Evolutionary conservation across 2,888 invertebrate species (phyloP), one percentile per base, ranked within the genome.

Genomic region (Axea sp.): DNA sequence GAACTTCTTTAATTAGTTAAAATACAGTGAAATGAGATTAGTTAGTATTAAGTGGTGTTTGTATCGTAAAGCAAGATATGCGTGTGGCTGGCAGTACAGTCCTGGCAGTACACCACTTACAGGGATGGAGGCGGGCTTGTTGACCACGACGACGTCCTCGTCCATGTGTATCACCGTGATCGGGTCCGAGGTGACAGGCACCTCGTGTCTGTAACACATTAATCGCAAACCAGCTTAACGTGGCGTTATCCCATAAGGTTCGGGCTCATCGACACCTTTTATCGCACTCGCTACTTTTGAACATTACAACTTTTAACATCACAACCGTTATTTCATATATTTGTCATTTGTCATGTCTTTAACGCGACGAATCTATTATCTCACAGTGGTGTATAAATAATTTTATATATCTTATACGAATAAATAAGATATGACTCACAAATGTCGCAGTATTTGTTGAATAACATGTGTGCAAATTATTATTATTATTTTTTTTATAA

Each of bases 111-210:
- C 92, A 94, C 94, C 94, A 96, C 96, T 96, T 95, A 98, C 97
- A 90, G 98, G 99, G 91, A 99, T 97, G 90, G 98, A 98, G 90
- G 97, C 96, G 89, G 99, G 98, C 93, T 99, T 99, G 93, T 99
- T 97, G 90, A 99, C 96, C 90, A 99, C 99, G 91, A 99, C 94
- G 91, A 99, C 93, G 91, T 99, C 97, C 90, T 98, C 96, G 91
- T 96, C 97, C 92, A 98, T 96, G 91, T 96, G 95, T 89, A 99
- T 94, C 90, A 99, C 95, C 91, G 95, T 94, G 92, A 99, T 96
- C 90, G 95, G 94, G 92, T 95, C 94, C 90, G 95, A 95, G 90
- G 96, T 94, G 90, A 99, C 98, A 88, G 98, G 97, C 90, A 97
- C 96, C 93, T 99, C 99, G 92, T 99, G 99, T 93, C 97, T 96